Evolutionary conservation across 1,140 invertebrate species (phyloP).

Genomic region (Macrotrachela quadricornifera): DNA sequence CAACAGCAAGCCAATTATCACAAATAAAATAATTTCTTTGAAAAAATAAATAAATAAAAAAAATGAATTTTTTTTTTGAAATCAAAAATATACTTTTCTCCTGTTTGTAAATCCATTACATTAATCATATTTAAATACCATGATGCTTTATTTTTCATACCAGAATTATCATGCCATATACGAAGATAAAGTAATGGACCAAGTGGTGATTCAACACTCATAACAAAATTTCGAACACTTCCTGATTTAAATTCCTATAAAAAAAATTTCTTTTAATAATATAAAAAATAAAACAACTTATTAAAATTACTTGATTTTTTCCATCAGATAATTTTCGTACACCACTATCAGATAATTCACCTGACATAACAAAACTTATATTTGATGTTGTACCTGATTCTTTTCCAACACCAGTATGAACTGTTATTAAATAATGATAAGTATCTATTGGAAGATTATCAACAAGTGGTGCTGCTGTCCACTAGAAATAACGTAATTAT

Average conservation of each 20-base stretch:
- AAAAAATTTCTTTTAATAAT: background rate
- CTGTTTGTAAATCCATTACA: slow-evolving; percentile 26
- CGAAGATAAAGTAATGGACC: slow-evolving; percentile 25
- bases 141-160: slow-evolving; percentile 18
- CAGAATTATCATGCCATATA: slow-evolving; percentile 31
- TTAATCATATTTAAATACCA: slow-evolving; percentile 28
- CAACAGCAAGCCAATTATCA: slow-evolving; percentile 27
- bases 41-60: background rate
- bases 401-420: slow-evolving; percentile 24
- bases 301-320: too few species aligned
- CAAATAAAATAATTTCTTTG: slow-evolving; percentile 23
- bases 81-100: slow-evolving; percentile 18
- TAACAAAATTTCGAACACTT: slow-evolving; percentile 24
- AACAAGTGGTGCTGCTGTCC: slow-evolving; percentile 25
- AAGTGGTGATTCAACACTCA: slow-evolving; percentile 20
- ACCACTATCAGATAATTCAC: slow-evolving; percentile 23
- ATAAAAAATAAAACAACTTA: too few species aligned
- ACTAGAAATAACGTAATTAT: slow-evolving; percentile 13
- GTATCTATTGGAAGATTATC: slow-evolving; percentile 28
- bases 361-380: slow-evolving; percentile 25
- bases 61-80: background rate
- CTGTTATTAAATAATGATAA: slow-evolving; percentile 26
- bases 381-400: slow-evolving; percentile 22
- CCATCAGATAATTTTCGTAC: slow-evolving; percentile 20
- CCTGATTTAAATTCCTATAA: slow-evolving; percentile 18